Conservation (phyloP, 2,113 vertebrate genomes). For the Oreochromis spilurus region DNA sequence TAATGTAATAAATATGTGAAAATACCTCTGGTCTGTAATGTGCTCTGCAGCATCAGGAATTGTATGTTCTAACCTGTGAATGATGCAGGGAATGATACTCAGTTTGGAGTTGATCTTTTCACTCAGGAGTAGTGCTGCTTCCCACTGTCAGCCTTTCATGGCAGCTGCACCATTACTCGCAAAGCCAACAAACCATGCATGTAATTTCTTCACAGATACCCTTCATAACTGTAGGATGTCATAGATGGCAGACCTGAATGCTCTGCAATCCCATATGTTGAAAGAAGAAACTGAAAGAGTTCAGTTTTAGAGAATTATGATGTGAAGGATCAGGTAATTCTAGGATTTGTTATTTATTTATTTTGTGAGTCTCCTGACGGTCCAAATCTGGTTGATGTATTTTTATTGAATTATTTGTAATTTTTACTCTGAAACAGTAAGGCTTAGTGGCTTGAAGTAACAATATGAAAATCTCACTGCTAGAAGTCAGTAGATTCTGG, state of each 20-base stretch:
- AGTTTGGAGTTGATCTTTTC: not conserved
- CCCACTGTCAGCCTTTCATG: not conserved
- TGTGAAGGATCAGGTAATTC: not conserved
- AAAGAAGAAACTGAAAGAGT: not conserved
- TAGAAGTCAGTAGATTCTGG: not conserved
- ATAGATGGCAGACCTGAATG: not conserved
- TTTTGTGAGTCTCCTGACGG: not conserved
- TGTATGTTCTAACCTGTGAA: not conserved
- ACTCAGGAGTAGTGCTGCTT: not conserved
- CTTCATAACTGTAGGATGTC: not conserved
- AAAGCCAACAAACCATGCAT: not conserved
- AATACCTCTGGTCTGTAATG: not conserved
- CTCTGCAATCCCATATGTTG: not conserved
- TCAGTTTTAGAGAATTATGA: not conserved
- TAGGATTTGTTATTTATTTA: not conserved
- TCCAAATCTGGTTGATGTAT: rapidly evolving
- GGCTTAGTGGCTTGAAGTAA: not conserved
- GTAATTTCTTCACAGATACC: not conserved
- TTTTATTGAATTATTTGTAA: not conserved
- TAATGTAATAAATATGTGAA: not conserved
- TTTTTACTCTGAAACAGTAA: not conserved
- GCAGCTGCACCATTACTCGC: not conserved
- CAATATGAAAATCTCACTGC: not conserved
- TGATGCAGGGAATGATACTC: not conserved
- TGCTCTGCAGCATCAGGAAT: not conserved